Percentiles rank a stretch among this genome's conserved stretches.
Evolutionary conservation across 2,888 invertebrate species (phyloP).

Genomic region (Brassicogethes aeneus): DNA sequence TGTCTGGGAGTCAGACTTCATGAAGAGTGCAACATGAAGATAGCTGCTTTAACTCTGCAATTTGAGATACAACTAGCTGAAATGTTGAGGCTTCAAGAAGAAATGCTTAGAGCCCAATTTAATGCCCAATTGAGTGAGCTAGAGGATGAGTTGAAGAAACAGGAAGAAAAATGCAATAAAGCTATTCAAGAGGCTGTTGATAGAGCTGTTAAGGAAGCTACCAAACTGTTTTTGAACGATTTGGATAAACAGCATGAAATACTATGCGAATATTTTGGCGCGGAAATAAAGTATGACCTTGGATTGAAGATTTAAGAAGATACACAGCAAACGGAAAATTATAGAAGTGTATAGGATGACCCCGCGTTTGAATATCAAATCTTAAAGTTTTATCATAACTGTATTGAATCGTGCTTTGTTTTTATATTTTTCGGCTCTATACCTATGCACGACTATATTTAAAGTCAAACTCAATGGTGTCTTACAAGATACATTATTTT

Average conservation of each 20-base stretch:
- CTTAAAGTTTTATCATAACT: too few species aligned
- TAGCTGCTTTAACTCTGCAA: constrained; percentile 14
- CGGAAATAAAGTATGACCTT: constrained; percentile 26
- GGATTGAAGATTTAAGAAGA: constrained; percentile 14
- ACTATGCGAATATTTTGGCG: constrained; percentile 22
- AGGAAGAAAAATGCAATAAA: not conserved
- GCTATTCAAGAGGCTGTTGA: constrained; percentile 20
- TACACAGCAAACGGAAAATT: not conserved
- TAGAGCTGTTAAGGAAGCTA: constrained; percentile 25
- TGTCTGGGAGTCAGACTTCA: constrained; percentile 16
- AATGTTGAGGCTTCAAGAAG: constrained; percentile 15
- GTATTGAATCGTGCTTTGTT: too few species aligned
- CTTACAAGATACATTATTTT: too few species aligned
- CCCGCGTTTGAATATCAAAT: too few species aligned
- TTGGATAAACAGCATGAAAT: constrained; percentile 27
- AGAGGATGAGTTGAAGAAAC: not conserved
- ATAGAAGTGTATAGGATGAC: too few species aligned
- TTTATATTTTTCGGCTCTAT: too few species aligned
- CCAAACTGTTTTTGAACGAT: constrained; percentile 25
- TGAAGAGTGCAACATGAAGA: constrained; percentile 18
- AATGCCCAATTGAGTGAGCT: constrained; percentile 6
- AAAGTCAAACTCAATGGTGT: too few species aligned
- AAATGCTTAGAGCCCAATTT: constrained; percentile 13
- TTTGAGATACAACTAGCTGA: constrained; percentile 16
- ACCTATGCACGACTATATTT: too few species aligned